A percentile compares a stretch with the other conserved stretches of the same genome.
These are phyloP conservation scores for Indri indri DNA, from an alignment of 2,113 vertebrate genomes.

Conservation along the genomic window DNA sequence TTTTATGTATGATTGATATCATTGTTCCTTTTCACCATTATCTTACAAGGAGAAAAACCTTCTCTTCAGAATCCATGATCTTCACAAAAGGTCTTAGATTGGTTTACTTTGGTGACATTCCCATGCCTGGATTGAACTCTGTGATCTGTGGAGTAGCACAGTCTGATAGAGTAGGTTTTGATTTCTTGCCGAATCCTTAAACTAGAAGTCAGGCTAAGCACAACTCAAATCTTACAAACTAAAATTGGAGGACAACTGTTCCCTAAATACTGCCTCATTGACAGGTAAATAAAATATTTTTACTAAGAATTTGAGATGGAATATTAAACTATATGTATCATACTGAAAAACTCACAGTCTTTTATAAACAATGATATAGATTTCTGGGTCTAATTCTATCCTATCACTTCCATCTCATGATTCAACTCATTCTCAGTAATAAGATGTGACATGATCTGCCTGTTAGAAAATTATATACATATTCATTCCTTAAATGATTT, in stretches of 20 bases:
- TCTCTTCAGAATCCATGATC: neutral
- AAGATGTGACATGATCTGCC: neutral
- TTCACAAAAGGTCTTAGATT: neutral
- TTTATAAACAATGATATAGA: neutral
- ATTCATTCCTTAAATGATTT: neutral
- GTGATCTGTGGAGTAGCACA: neutral
- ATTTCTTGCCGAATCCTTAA: neutral
- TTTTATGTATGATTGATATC: neutral
- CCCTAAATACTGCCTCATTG: neutral
- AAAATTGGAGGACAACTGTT: neutral
- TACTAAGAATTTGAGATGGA: neutral
- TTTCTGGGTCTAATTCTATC: neutral
- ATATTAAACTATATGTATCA: neutral
- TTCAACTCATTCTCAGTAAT: neutral
- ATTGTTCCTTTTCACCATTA: neutral
- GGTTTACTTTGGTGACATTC: neutral
- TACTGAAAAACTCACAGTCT: neutral
- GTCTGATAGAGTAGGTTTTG: neutral
- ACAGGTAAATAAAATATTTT: neutral
- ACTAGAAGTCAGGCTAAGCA: neutral
- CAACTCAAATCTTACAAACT: neutral
- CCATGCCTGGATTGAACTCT: neutral
- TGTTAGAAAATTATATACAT: neutral
- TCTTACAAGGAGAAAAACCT: neutral
- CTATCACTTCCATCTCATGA: neutral